Evolutionary conservation across 2,113 vertebrate genomes (phyloP), one percentile per base, ranked within the genome.

Genomic region (Zosterops lateralis): DNA sequence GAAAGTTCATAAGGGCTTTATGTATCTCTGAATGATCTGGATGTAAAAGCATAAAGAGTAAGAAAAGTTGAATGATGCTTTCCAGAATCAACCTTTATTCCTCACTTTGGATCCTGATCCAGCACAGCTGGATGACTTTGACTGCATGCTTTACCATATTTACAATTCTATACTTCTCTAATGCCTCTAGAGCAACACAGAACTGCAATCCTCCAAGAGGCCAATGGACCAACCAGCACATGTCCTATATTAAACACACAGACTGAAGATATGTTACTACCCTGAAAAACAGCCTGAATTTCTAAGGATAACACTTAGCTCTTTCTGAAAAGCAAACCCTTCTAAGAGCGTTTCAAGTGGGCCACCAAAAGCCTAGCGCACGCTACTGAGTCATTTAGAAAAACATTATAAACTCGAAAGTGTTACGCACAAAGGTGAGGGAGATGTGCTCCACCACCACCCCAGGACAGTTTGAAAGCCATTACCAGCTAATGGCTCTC

Each of bases 281-380:
- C 34, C 67, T 47, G 89, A 45, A 80, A 92, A 88, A 81, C 38
- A 85, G 91, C 38, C 85, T 44, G 75, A 50, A 85, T 93, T 91
- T 91, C 94, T 90, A 91, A 95, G 87, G 90, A 48, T 88, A 85
- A 77, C 82, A 90, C 78, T 94, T 58, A 8, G 78, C 82, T 91
- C 74, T 95, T 91, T 95, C 91, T 96, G 93, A 94, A 96, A 91
- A 95, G 91, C 82, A 94, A 96, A 76, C 84, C 72, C 82, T 92
- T 91, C 91, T 80, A 85, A 77, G 78, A 94, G 86, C 2, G 1
- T 92, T 92, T 96, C 94, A 88, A 94, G 93, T 79, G 84, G 93
- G 93, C 87, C 96, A 97, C 93, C 91, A 93, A 95, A 94, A 95
- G 91, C 89, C 60, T 21, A 73, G 91, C 87, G 70, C 71, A 84